A percentile compares a stretch with the other conserved stretches of the same genome.
phyloP scores from a whole-genome alignment of 2,113 vertebrate genomes.

The Ptychochromis oligacanthus region DNA sequence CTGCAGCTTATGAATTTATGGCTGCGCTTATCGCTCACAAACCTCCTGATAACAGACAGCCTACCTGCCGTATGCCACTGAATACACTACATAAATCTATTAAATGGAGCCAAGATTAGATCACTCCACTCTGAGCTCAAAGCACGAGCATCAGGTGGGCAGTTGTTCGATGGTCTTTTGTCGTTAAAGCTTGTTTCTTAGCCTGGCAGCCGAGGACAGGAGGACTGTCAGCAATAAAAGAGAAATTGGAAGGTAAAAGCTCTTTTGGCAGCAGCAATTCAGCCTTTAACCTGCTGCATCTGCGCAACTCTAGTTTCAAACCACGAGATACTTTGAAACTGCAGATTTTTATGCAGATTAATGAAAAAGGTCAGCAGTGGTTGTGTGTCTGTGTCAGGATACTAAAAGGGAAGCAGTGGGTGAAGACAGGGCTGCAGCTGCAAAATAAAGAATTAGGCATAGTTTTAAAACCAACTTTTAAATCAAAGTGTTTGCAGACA shows the following conservation, averaged over 20 bases:
- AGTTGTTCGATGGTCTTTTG: not conserved
- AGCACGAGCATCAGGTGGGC: not conserved
- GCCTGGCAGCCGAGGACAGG: slow-evolving; percentile 28
- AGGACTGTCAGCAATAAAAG: slow-evolving; percentile 32
- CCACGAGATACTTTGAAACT: slow-evolving; percentile 45
- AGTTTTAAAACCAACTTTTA: not conserved
- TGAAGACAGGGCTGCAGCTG: not conserved
- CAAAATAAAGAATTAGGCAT: not conserved
- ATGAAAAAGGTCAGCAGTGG: not conserved
- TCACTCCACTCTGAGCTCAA: not conserved
- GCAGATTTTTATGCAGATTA: not conserved
- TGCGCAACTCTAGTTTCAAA: slow-evolving; percentile 17
- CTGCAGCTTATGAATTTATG: slow-evolving; percentile 62
- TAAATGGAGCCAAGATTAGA: slow-evolving; percentile 37
- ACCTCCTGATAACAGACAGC: slow-evolving; percentile 47
- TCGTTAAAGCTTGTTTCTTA: slow-evolving; percentile 11
- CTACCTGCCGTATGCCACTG: slow-evolving; percentile 70
- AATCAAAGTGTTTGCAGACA: not conserved
- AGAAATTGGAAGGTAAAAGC: slow-evolving; percentile 49
- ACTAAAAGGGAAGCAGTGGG: not conserved
- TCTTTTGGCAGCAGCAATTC: slow-evolving; percentile 45
- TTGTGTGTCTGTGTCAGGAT: not conserved
- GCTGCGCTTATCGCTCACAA: slow-evolving; percentile 32
- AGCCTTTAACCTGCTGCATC: slow-evolving; percentile 28
- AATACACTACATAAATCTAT: slow-evolving; percentile 59